Percentiles rank a stretch among this genome's conserved stretches.
Evolutionary conservation across 2,888 invertebrate genomes (phyloP).

Genomic region (Sturmia bella): DNA sequence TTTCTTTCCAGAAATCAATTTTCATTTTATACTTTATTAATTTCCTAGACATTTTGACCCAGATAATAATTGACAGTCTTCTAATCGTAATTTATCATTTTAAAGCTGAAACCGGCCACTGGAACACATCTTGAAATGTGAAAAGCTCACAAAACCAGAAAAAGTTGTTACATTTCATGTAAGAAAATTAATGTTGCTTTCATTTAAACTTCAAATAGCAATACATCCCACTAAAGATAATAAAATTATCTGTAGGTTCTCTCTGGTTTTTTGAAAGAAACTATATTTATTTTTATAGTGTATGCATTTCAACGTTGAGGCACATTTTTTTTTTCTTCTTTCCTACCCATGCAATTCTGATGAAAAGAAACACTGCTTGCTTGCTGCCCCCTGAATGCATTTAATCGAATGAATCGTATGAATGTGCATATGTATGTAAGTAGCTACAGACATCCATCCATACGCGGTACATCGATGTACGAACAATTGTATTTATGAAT

Average conservation of each 20-base stretch:
- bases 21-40: neutral
- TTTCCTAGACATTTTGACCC: conserved; percentile 25
- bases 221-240: conserved; percentile 16
- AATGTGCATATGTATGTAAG: neutral
- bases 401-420: conserved; percentile 25
- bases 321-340: conserved; percentile 10
- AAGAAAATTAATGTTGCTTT: conserved; percentile 14
- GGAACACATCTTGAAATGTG: neutral
- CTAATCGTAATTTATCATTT: neutral
- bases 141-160: conserved; percentile 6
- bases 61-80: conserved; percentile 27
- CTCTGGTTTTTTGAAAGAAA: neutral
- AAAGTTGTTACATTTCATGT: neutral
- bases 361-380: neutral
- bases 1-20: neutral
- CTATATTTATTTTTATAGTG: conserved; percentile 15
- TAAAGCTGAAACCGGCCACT: neutral
- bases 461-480: neutral
- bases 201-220: conserved; percentile 9
- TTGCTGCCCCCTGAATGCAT: neutral
- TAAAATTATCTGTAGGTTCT: conserved; percentile 16
- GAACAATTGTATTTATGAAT: neutral
- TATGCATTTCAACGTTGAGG: neutral
- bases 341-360: conserved; percentile 13
- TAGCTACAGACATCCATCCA: neutral